Evolutionary conservation across 2,797 vertebrate species (phyloP).

Genomic region (Propithecus deckenii): DNA sequence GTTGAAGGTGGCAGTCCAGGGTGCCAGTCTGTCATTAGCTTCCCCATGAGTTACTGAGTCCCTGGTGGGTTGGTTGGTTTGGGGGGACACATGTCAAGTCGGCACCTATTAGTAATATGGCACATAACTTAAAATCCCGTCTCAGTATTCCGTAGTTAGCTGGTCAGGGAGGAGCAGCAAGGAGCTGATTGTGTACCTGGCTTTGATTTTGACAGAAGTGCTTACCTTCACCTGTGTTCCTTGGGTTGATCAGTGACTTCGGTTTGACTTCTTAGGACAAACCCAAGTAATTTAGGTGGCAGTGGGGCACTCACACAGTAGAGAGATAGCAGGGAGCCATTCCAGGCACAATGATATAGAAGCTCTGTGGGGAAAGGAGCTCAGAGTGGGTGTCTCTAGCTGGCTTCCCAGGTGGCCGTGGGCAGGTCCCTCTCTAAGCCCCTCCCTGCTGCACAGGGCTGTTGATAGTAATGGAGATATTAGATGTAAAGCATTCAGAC

Average conservation of each 20-base stretch:
- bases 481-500: neutral
- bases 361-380: no score
- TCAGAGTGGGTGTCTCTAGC: neutral
- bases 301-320: neutral
- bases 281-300: neutral
- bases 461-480: conserved; percentile 6
- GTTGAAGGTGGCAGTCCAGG: neutral
- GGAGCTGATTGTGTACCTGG: neutral
- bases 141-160: neutral
- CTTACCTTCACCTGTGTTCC: neutral
- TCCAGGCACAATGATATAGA: neutral
- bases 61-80: neutral
- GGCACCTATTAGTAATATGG: neutral
- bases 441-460: neutral
- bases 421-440: neutral
- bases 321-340: neutral
- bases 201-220: neutral
- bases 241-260: neutral
- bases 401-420: neutral
- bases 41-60: neutral
- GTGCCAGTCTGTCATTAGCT: neutral
- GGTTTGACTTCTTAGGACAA: neutral
- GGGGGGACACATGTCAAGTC: neutral
- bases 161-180: neutral
- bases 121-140: neutral